Evolutionary conservation across 1,140 invertebrate genomes (phyloP), one percentile per base, ranked within the genome.

Genomic region (Ceratina japonica): DNA sequence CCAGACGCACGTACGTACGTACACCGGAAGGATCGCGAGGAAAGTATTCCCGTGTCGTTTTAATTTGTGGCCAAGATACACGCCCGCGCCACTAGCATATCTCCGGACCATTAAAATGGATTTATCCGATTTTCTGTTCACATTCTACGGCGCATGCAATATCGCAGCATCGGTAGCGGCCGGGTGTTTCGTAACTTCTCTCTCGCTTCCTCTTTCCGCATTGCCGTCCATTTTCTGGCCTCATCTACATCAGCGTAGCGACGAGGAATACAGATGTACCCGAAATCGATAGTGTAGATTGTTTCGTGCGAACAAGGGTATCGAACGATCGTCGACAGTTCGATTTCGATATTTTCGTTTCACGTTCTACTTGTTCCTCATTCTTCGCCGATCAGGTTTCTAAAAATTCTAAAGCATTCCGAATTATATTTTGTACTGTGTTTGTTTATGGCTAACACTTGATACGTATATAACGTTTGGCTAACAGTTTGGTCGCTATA

Each of bases 21-120:
- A 63, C 44, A 31, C 31, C 54, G 18, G 18, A 64, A 13, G 44
- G 54, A 71, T 52, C 22, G 4, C 16, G 12, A 2, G 31, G 58
- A 63, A 69, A 80, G 58, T 44, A 44, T 44, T 20, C n/a, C 18
- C 22, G 0, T 15, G 27, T 0, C 20, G 49, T 10, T 56, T 79
- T 84, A 82, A 82, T 84, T 79, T 82, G 72, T 71, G 54, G 62
- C 49, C 15, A 22, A 70, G 22, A 24, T 78, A 24, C 58, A 72
- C 56, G 31, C 56, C 16, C 66, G 31, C 31, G 12, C 3, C 66
- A 20, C 37, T 52, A 20, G 20, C 24, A 59, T 65, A 75, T 66
- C 63, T 52, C 75, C 64, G 52, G 61, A 51, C 65, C 75, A 54
- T 69, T 56, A 72, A 59, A 72, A 65, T 65, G 51, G 69, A 79